Conservation (phyloP, 2,113 vertebrate genomes). For the Vombatus ursinus region DNA sequence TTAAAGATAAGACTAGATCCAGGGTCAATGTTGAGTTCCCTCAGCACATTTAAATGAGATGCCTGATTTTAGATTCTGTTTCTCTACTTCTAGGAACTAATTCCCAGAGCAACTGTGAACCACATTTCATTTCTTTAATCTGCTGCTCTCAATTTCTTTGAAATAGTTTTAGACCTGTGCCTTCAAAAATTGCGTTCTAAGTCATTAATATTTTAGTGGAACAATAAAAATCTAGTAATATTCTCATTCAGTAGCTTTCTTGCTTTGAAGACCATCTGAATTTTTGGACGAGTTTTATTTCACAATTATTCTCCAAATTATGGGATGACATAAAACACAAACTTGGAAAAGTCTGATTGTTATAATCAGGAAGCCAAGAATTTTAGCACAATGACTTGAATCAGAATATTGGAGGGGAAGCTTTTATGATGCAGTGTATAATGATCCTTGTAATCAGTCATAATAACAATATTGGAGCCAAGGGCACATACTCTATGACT, state of each 20-base stretch:
- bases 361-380: constrained; percentile 15
- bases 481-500: not conserved
- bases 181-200: not conserved
- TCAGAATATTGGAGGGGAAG: not conserved
- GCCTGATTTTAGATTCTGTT: not conserved
- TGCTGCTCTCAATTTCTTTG: constrained; percentile 34
- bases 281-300: constrained; percentile 29
- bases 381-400: not conserved
- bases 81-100: constrained; percentile 30
- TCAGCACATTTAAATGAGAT: constrained; percentile 2
- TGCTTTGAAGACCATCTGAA: constrained; percentile 22
- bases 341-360: not conserved
- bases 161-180: not conserved
- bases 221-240: not conserved
- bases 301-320: constrained; percentile 37
- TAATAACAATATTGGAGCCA: not conserved
- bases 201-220: not conserved
- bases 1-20: not conserved
- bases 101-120: constrained; percentile 9
- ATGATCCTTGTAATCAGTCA: not conserved
- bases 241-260: not conserved
- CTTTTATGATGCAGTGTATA: not conserved
- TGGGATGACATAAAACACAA: not conserved
- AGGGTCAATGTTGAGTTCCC: not conserved
- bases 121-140: constrained; percentile 17